A percentile compares a stretch with the other conserved stretches of the same genome.
These are phyloP conservation scores for Fundulus diaphanus DNA, from an alignment of 2,797 vertebrate genomes.

Conservation along the genomic window DNA sequence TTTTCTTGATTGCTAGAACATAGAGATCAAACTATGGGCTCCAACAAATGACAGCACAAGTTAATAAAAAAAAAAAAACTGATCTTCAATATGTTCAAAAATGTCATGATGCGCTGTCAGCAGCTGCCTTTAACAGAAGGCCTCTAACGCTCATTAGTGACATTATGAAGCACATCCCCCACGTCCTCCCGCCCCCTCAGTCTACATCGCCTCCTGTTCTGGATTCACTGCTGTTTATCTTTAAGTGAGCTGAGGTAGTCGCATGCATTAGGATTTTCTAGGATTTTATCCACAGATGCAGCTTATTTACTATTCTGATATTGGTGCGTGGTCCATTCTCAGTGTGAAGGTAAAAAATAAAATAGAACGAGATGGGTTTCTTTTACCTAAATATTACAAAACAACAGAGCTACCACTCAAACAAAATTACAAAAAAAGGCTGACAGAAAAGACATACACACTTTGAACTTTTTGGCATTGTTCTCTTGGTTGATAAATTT, in stretches of 20 bases:
- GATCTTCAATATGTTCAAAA: neutral
- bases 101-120: neutral
- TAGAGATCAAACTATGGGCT: neutral
- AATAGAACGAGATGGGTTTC: conserved; percentile 32
- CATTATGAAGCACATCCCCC: conserved; percentile 13
- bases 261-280: conserved; percentile 47
- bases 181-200: conserved; percentile 13
- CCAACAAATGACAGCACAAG: neutral
- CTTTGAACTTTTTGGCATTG: conserved; percentile 2
- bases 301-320: conserved; percentile 57
- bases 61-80: neutral
- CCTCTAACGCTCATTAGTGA: neutral
- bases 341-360: conserved; percentile 26
- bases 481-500: conserved; percentile 25
- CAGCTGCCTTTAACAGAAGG: neutral
- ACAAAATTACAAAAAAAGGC: conserved; percentile 17
- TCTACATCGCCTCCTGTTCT: conserved; percentile 47
- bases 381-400: conserved; percentile 40
- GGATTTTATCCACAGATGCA: conserved; percentile 57
- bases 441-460: neutral
- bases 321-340: conserved; percentile 24
- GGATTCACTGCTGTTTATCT: conserved; percentile 60
- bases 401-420: conserved; percentile 27
- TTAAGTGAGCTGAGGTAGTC: conserved; percentile 39
- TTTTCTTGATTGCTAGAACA: neutral